Conservation (phyloP, 2,113 vertebrate genomes). For the Alexandromys fortis region DNA sequence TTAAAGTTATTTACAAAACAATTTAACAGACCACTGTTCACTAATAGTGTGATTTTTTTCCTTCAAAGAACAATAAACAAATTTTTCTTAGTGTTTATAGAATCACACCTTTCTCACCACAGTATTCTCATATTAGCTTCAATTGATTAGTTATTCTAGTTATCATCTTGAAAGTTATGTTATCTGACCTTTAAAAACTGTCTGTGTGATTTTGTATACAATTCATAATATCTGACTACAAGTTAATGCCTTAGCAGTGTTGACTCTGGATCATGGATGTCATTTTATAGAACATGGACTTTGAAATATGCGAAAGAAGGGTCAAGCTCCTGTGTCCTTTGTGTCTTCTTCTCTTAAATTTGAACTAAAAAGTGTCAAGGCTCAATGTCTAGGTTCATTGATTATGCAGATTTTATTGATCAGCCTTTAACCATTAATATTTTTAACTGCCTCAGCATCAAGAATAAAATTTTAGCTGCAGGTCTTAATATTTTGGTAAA, state of each 20-base stretch:
- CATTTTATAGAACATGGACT: not conserved
- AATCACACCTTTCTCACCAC: not conserved
- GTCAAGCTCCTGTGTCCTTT: not conserved
- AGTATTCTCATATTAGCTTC: not conserved
- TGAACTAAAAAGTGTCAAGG: not conserved
- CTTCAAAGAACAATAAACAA: not conserved
- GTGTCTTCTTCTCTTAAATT: not conserved
- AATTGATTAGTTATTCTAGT: not conserved
- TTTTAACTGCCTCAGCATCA: slow-evolving; percentile 62
- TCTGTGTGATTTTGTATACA: not conserved
- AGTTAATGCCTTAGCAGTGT: not conserved
- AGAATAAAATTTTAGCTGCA: slow-evolving; percentile 54
- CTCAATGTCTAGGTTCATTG: slow-evolving; percentile 44
- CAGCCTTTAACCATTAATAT: slow-evolving; percentile 73
- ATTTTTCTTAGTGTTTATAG: slow-evolving; percentile 1
- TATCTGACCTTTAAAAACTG: slow-evolving; percentile 11
- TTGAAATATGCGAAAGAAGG: not conserved
- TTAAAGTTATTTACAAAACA: slow-evolving; percentile 34
- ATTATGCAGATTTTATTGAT: slow-evolving; percentile 74
- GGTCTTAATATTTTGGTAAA: slow-evolving; percentile 58
- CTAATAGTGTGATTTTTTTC: not conserved
- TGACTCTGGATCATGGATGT: not conserved
- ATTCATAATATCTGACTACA: not conserved
- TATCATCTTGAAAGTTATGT: not conserved
- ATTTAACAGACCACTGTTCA: not conserved